phyloP scores from a whole-genome alignment of 2,888 invertebrate species.

The Drosophila demipolita region DNA sequence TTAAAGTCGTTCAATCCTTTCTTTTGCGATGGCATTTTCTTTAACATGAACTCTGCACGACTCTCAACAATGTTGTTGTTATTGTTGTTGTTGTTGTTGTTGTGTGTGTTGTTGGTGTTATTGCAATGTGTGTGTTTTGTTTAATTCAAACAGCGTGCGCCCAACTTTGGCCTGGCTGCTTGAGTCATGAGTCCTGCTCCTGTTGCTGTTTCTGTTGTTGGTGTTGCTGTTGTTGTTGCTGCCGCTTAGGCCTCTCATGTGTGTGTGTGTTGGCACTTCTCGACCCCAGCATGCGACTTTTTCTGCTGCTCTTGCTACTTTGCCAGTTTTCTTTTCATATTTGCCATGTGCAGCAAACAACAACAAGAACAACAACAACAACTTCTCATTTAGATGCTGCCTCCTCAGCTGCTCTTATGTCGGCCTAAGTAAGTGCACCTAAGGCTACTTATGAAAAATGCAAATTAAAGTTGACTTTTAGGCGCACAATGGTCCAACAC shows the following conservation, averaged over 20 bases:
- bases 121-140: conserved; percentile 45
- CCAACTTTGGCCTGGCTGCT: conserved; percentile 59
- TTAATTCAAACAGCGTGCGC: conserved; percentile 47
- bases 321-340: conserved; percentile 71
- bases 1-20: conserved; percentile 7
- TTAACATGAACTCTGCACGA: conserved; percentile 18
- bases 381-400: conserved; percentile 45
- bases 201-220: background rate
- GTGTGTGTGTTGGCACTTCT: conserved; percentile 26
- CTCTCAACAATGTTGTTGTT: conserved; percentile 5
- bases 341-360: conserved; percentile 49
- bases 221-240: background rate
- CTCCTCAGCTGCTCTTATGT: conserved; percentile 65
- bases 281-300: conserved; percentile 25
- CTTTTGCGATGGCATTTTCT: background rate
- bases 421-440: conserved; percentile 83
- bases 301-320: conserved; percentile 59
- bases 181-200: conserved; percentile 49
- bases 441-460: conserved; percentile 83
- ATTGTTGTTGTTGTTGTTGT: conserved; percentile 21
- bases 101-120: conserved; percentile 19
- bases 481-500: conserved; percentile 51
- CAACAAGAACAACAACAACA: conserved; percentile 39
- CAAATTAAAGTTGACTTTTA: conserved; percentile 83
- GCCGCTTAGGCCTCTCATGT: conserved; percentile 14